Percentiles rank a stretch among this genome's conserved stretches.
Conservation (phyloP, 2,113 vertebrate species). For the Percopsis transmontana region DNA sequence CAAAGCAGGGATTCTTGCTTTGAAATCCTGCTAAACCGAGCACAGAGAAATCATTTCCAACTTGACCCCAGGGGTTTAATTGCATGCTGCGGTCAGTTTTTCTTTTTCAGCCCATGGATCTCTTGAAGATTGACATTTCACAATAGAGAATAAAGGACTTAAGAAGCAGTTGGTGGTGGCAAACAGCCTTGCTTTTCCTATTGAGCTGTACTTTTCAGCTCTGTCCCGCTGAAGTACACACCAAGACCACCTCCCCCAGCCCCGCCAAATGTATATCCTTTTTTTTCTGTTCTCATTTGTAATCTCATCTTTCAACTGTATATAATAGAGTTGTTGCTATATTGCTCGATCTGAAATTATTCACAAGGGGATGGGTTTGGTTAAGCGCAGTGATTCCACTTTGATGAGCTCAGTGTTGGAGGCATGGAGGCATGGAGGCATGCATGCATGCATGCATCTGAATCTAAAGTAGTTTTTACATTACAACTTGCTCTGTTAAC, state of each 20-base stretch:
- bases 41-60: conserved; percentile 47
- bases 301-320: conserved; percentile 31
- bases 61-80: conserved; percentile 52
- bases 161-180: conserved; percentile 44
- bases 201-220: conserved; percentile 15
- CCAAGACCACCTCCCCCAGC: background rate
- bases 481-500: conserved; percentile 1
- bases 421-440: no score
- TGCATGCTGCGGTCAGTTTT: conserved; percentile 31
- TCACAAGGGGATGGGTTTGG: conserved; percentile 7
- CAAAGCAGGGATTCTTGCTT: conserved; percentile 39
- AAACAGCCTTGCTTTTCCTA: conserved; percentile 32
- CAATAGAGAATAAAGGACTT: conserved; percentile 22
- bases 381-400: conserved; percentile 13
- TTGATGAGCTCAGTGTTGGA: conserved; percentile 23
- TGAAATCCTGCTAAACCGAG: conserved; percentile 47
- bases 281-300: conserved; percentile 33
- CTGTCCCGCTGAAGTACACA: conserved; percentile 8
- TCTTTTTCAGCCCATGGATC: conserved; percentile 29
- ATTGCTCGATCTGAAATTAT: conserved; percentile 26
- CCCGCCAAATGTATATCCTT: conserved; percentile 27
- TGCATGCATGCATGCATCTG: no score
- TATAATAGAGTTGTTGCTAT: conserved; percentile 42
- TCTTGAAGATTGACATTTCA: conserved; percentile 34
- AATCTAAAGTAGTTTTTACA: conserved; percentile 16